phyloP scores from a whole-genome alignment of 2,797 vertebrate genomes.

The Pogonophryne albipinna region DNA sequence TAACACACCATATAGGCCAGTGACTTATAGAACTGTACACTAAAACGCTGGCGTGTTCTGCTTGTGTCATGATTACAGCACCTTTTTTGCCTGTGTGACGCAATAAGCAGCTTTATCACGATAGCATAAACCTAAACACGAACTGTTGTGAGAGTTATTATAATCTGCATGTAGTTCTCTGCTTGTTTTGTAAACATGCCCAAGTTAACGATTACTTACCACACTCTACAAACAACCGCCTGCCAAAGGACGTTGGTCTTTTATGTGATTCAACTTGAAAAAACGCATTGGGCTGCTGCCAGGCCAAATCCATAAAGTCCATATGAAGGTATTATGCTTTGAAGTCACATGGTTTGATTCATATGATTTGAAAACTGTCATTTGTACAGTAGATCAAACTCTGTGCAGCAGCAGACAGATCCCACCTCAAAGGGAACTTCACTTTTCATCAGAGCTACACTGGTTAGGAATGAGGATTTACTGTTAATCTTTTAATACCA shows the following conservation, averaged over 20 bases:
- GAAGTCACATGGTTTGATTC: constrained; percentile 70
- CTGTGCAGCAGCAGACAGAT: constrained; percentile 50
- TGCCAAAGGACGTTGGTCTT: neutral
- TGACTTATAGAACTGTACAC: neutral
- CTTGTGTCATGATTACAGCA: constrained; percentile 24
- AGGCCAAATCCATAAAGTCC: constrained; percentile 11
- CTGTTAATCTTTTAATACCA: constrained; percentile 83
- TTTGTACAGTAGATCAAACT: constrained; percentile 69
- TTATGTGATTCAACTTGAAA: neutral
- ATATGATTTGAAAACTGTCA: constrained; percentile 59
- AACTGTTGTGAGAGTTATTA: constrained; percentile 21
- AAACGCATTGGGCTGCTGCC: neutral
- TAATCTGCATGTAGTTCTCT: constrained; percentile 36
- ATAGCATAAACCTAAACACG: constrained; percentile 26
- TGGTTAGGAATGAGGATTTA: constrained; percentile 72
- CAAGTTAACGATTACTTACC: constrained; percentile 14
- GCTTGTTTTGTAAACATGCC: constrained; percentile 10
- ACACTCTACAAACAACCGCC: neutral
- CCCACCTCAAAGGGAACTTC: constrained; percentile 78
- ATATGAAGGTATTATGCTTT: constrained; percentile 48
- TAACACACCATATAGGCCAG: neutral
- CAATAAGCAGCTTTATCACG: constrained; percentile 58
- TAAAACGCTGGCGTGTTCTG: constrained; percentile 21
- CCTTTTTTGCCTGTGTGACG: constrained; percentile 45
- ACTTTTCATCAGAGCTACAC: constrained; percentile 70